These are phyloP conservation scores for Calameuta idolon DNA, from an alignment of 2,888 invertebrate species.

Conservation along the genomic window DNA sequence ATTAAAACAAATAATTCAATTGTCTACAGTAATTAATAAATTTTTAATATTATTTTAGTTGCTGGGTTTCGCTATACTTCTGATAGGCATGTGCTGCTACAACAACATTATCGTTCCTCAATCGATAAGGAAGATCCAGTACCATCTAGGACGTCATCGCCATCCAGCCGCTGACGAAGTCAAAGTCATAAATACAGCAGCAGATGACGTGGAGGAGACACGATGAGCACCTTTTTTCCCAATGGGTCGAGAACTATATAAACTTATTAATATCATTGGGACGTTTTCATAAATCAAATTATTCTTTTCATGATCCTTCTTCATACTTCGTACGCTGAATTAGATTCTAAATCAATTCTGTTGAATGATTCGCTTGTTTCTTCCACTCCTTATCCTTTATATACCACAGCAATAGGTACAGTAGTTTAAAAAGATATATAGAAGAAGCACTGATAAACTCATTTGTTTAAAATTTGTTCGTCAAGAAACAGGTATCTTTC, in stretches of 20 bases:
- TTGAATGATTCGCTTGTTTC: too few relatives aligned
- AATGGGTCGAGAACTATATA: not conserved
- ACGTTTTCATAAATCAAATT: not conserved
- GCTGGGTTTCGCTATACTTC: constrained; percentile 81
- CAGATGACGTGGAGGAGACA: constrained; percentile 40
- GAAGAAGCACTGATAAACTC: not conserved
- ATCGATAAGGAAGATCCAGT: constrained; percentile 47
- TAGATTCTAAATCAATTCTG: not conserved
- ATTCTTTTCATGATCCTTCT: not conserved
- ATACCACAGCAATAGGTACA: not conserved
- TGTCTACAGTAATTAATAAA: not conserved
- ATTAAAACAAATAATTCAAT: constrained; percentile 2
- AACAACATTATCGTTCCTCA: constrained; percentile 72
- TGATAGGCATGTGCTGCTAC: constrained; percentile 87
- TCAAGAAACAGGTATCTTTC: not conserved
- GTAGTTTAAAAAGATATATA: not conserved
- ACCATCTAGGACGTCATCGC: constrained; percentile 47
- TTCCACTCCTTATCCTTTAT: too few relatives aligned
- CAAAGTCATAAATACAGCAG: constrained; percentile 55
- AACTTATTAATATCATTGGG: not conserved
- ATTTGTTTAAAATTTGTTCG: too few relatives aligned
- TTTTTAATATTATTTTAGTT: constrained; percentile 67
- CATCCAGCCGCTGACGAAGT: constrained; percentile 51
- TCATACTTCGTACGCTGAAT: not conserved
- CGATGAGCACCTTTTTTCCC: not conserved